Base-by-base conservation (phyloP, 2,888 invertebrate species). In the Sesia bembeciformis region DNA sequence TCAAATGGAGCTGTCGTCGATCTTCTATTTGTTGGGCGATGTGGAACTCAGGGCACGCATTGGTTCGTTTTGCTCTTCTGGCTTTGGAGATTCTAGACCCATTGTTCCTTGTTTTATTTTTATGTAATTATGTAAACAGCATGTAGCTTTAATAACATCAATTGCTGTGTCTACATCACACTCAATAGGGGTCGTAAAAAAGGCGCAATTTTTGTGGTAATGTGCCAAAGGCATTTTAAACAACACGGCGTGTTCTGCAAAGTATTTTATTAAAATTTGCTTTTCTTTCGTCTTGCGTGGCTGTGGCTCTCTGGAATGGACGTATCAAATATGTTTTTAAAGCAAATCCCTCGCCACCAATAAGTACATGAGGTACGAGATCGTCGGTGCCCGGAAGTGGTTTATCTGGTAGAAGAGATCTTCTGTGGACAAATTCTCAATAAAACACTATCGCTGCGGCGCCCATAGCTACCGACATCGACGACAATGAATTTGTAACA, bases 131-230 rank as follows among this genome's bases (percentile, higher is more conserved):
- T 53, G 56, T 51, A 56, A 51, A 46, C 51, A 53, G 40, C 56
- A 56, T 8, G 40, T 40, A 4, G 53, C 43, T 51, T 51, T 56
- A 4, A 54, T 43, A 46, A 60, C 54, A 50, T 58, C 42, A 52
- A 56, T 51, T 40, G 52, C 55, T 41, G 50, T 59, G 46, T 60
- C 57, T n/a, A 58, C 56, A 56, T 49, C 40, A 51, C 52, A 49
- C 8, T 52, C 56, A n/a, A 56, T 53, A 8, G 56, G 23, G 23
- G 53, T 53, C 53, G 38, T 39, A n/a, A 39, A 40, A 39, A 51
- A 53, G 40, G 6, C 56, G 23, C 51, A n/a, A 56, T 56, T 53
- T 56, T 51, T 51, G 8, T 53, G 56, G 40, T 40, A 56, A 43
- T n/a, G 43, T 51, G 5, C 56, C 51, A 46, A 56, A 56, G 38